A percentile compares a stretch with the other conserved stretches of the same genome.
Conservation (phyloP, 2,797 vertebrate genomes). For the Limnodromus scolopaceus region DNA sequence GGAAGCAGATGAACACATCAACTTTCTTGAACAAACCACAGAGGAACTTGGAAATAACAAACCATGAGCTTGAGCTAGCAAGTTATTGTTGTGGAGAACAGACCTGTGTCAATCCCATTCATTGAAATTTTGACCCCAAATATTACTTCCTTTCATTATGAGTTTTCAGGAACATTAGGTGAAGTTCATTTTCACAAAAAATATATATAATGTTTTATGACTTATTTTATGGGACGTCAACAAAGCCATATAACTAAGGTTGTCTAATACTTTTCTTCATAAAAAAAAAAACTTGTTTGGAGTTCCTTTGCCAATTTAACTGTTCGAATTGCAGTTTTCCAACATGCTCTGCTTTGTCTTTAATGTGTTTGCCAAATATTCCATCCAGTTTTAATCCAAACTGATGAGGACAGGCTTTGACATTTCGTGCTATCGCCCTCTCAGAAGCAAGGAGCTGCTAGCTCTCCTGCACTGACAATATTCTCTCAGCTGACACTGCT, state of each 20-base stretch:
- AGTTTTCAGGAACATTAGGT: neutral
- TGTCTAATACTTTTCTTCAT: neutral
- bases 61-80: rapidly evolving
- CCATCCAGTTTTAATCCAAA: neutral
- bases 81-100: neutral
- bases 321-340: neutral
- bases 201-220: neutral
- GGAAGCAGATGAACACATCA: neutral
- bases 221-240: neutral
- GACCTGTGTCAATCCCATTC: neutral
- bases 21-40: neutral
- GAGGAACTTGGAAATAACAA: neutral
- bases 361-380: neutral
- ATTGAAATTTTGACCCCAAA: neutral
- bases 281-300: neutral
- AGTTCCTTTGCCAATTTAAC: neutral
- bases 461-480: neutral
- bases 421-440: neutral
- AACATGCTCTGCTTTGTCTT: neutral
- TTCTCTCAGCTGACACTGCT: neutral
- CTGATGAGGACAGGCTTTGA: neutral
- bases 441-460: neutral
- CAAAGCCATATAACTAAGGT: neutral
- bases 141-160: neutral
- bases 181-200: neutral